Evolutionary conservation across 2,113 vertebrate species (phyloP).

Genomic region (Tachycineta bicolor): DNA sequence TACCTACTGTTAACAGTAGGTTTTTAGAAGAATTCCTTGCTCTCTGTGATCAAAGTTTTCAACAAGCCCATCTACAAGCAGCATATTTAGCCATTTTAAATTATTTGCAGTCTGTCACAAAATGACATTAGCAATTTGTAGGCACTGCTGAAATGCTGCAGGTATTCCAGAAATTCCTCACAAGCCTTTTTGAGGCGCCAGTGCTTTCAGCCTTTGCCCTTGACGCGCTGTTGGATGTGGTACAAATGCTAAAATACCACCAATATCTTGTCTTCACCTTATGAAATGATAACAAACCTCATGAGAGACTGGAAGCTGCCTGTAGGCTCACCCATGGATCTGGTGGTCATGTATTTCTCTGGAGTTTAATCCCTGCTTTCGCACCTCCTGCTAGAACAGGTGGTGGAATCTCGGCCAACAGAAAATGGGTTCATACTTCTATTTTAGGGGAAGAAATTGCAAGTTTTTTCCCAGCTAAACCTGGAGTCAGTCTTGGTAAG

Average conservation of each 20-base stretch:
- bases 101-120: slow-evolving; percentile 48
- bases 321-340: background rate
- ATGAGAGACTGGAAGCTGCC: background rate
- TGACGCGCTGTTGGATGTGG: background rate
- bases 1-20: slow-evolving; percentile 51
- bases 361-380: background rate
- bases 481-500: background rate
- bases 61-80: slow-evolving; percentile 24
- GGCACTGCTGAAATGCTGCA: background rate
- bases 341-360: background rate
- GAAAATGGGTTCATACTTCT: background rate
- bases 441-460: background rate
- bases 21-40: slow-evolving; percentile 43
- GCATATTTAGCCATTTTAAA: slow-evolving; percentile 43
- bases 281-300: background rate
- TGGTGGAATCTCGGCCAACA: background rate
- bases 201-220: background rate
- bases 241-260: background rate
- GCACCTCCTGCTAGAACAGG: background rate
- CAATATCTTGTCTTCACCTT: background rate
- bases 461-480: background rate
- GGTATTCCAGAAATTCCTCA: slow-evolving; percentile 26
- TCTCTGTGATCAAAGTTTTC: slow-evolving; percentile 56
- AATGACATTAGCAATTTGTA: slow-evolving; percentile 37
- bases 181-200: background rate